Evolutionary conservation across 1,140 invertebrate species (phyloP).

Genomic region (Dufourea novaeangliae): DNA sequence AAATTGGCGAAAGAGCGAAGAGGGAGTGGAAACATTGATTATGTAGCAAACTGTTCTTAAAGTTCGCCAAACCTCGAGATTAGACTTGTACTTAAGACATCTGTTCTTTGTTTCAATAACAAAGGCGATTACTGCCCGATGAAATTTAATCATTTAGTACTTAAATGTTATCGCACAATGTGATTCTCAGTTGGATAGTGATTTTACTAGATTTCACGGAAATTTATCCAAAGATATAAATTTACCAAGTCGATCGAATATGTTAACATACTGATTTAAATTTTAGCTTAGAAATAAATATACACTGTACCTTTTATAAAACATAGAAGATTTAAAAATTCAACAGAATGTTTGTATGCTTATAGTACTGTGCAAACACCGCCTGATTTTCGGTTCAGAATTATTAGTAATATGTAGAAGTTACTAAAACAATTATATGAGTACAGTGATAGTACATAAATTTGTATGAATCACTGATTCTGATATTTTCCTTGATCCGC

Average conservation of each 20-base stretch:
- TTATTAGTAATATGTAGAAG: not conserved
- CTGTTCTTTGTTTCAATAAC: slow-evolving; percentile 21
- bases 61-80: slow-evolving; percentile 18
- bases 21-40: slow-evolving; percentile 63
- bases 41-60: slow-evolving; percentile 39
- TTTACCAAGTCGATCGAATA: not conserved
- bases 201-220: not conserved
- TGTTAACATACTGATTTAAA: not conserved
- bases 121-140: slow-evolving; percentile 1
- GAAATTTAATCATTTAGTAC: not conserved
- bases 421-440: not conserved
- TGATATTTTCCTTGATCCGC: not conserved
- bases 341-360: not conserved
- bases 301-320: not conserved
- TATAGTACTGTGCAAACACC: not conserved
- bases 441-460: not conserved
- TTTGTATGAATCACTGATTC: not conserved
- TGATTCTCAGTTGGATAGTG: not conserved
- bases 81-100: slow-evolving; percentile 7
- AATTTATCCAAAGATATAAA: not conserved
- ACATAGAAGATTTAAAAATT: not conserved
- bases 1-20: slow-evolving; percentile 16
- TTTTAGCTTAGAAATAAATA: not conserved
- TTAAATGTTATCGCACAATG: not conserved
- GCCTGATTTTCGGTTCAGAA: not conserved